Conservation (phyloP, 1,140 invertebrate genomes). For the Pogonomyrmex barbatus region DNA sequence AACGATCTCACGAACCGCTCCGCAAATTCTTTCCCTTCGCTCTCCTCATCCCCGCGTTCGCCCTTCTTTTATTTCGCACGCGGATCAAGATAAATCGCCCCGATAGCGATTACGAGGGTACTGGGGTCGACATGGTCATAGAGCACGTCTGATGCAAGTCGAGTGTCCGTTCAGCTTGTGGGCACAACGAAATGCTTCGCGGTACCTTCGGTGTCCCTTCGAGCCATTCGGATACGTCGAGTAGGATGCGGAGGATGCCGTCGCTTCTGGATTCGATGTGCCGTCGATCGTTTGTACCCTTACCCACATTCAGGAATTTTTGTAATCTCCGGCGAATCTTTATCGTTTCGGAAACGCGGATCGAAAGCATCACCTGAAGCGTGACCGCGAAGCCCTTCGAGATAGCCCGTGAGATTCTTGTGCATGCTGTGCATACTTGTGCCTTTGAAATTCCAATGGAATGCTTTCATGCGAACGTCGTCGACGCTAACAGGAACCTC, state of each 20-base stretch:
- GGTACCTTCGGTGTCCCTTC: constrained; percentile 36
- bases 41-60: constrained; percentile 9
- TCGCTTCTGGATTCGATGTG: constrained; percentile 30
- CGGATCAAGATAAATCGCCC: constrained; percentile 71
- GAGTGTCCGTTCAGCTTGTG: constrained; percentile 50
- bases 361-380: constrained; percentile 54
- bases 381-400: constrained; percentile 35
- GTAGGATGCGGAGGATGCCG: background rate
- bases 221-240: constrained; percentile 41
- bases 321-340: constrained; percentile 65
- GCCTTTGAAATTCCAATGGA: constrained; percentile 48
- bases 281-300: constrained; percentile 37
- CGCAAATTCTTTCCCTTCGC: constrained; percentile 44
- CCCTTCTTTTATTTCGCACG: constrained; percentile 51
- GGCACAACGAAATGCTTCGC: constrained; percentile 36
- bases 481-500: constrained; percentile 43
- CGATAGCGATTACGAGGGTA: constrained; percentile 73
- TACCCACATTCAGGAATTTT: constrained; percentile 48
- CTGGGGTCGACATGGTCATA: constrained; percentile 73
- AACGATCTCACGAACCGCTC: constrained; percentile 44
- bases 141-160: constrained; percentile 67
- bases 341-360: constrained; percentile 52
- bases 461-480: constrained; percentile 37
- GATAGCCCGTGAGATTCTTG: constrained; percentile 19
- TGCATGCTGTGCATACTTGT: background rate